Conservation (phyloP, 2,888 invertebrate genomes). For the Heliconius hortense region DNA sequence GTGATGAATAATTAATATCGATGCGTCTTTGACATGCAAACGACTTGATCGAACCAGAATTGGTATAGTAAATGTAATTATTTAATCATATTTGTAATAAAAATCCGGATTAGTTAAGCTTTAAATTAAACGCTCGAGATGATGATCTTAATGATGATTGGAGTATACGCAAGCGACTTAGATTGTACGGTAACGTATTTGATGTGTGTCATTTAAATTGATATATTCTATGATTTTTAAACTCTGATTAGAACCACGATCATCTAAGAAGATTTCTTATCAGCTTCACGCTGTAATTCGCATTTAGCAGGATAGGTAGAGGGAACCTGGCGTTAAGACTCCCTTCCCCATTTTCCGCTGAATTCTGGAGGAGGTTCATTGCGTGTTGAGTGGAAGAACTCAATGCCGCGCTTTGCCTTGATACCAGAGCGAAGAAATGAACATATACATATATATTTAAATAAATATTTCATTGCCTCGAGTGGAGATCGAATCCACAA, state of each 20-base stretch:
- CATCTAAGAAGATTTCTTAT: background rate
- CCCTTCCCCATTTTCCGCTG: too few relatives aligned
- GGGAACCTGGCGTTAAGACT: too few relatives aligned
- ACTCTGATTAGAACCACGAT: background rate
- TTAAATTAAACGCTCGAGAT: constrained; percentile 22
- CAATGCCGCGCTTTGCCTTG: too few relatives aligned
- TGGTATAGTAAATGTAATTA: constrained; percentile 22
- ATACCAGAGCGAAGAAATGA: too few relatives aligned
- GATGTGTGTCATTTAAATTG: constrained; percentile 3
- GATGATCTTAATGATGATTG: constrained; percentile 13
- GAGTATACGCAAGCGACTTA: background rate
- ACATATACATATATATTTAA: background rate
- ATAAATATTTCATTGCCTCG: too few relatives aligned
- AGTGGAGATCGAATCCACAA: too few relatives aligned
- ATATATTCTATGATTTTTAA: background rate
- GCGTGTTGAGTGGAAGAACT: too few relatives aligned
- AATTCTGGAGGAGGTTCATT: too few relatives aligned
- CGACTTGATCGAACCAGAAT: constrained; percentile 51
- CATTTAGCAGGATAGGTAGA: too few relatives aligned
- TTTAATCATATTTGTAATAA: constrained; percentile 23
- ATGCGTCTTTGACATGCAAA: constrained; percentile 59
- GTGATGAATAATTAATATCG: constrained; percentile 73
- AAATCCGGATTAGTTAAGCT: constrained; percentile 9
- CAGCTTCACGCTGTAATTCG: too few relatives aligned
- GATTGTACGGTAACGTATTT: constrained; percentile 9